These are phyloP conservation scores for Vimba vimba DNA, from an alignment of 2,113 vertebrate species.

Conservation along the genomic window DNA sequence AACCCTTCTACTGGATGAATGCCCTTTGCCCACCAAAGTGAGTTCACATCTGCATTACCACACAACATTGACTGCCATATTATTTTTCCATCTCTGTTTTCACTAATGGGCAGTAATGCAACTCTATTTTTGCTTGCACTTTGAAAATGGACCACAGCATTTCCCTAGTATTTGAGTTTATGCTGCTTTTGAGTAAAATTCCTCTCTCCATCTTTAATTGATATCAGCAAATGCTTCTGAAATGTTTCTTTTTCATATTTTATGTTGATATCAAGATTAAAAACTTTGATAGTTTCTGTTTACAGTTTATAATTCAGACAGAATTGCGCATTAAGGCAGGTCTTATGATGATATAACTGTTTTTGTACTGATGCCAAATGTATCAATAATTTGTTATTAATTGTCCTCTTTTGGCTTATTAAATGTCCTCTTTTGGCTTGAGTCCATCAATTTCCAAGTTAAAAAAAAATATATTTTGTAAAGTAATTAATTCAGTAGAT, in stretches of 20 bases:
- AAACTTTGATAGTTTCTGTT: neutral
- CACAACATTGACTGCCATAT: neutral
- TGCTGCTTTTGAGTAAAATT: neutral
- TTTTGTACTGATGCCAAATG: neutral
- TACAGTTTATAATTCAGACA: neutral
- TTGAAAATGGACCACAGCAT: neutral
- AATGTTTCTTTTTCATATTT: neutral
- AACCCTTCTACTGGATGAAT: conserved; percentile 95
- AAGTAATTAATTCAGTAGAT: neutral
- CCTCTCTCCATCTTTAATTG: neutral
- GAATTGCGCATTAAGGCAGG: neutral
- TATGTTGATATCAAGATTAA: neutral
- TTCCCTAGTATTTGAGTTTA: neutral
- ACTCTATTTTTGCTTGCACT: neutral
- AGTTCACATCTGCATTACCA: conserved; percentile 60
- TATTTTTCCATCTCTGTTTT: neutral
- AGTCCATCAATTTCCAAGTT: neutral
- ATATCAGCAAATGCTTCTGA: neutral
- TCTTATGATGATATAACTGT: neutral
- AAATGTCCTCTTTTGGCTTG: neutral
- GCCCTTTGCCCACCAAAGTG: conserved; percentile 97
- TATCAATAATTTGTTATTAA: neutral
- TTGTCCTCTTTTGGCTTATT: neutral
- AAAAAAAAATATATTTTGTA: neutral
- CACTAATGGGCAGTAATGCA: neutral